Base-by-base conservation (phyloP, 2,888 invertebrate genomes). In the Xiphydria camelus region DNA sequence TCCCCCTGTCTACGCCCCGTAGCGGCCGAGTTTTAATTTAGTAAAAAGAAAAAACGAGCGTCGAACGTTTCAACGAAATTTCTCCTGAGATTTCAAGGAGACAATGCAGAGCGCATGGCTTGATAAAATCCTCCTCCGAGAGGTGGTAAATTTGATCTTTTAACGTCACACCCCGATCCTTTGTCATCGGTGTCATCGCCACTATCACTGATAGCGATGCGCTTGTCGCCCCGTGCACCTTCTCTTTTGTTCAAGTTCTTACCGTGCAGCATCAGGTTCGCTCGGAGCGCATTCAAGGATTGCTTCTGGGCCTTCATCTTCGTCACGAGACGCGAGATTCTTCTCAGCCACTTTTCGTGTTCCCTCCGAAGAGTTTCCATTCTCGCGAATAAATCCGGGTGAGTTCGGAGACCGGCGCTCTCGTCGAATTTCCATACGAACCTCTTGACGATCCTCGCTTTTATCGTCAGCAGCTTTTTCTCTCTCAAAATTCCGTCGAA, bases 341-440 rank as follows among this genome's bases (percentile, higher is more conserved):
- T 55, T 14, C 23, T 38, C 26, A 57, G 47, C 53, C 49, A 53
- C 10, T 49, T 41, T 6, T 55, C 49, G 39, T 57, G 55, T 9
- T 46, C 52, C 12, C 22, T 15, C 1, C 42, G 43, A 18, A 43
- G 39, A 4, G 31, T 34, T 7, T 32, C 32, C 4, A 48, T 31
- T 21, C 40, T 40, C 9, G 17, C 23, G 3, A 20, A n/a, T 19
- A 51, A 41, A 38, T 47, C 47, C 1, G 44, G 35, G 9, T 32
- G 34, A 17, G 26, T 14, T 19, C 35, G 44, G 10, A 21, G 35
- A 22, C 39, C 44, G 4, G 49, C 31, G 0, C 40, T 32, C 10
- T 52, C 46, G 14, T 41, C 12, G 12, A 39, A 52, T 12, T 47
- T 39, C 4, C 32, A 14, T 4, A 50, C 9, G 12, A 46, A 46